Evolutionary conservation across 2,888 invertebrate species (phyloP).

Genomic region (Cremastinae sp.): DNA sequence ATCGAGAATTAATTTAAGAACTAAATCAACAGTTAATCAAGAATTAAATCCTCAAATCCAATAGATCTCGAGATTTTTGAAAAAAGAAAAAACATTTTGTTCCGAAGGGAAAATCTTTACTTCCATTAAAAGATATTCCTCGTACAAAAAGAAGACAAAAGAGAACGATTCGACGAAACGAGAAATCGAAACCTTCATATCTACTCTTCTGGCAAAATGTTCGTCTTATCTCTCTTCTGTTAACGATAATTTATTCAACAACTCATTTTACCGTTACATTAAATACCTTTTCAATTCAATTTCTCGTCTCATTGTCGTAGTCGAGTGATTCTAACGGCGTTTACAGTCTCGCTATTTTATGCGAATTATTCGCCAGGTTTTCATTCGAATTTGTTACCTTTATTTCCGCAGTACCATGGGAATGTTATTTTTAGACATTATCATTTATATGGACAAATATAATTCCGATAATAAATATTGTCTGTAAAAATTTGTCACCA

Average conservation of each 20-base stretch:
- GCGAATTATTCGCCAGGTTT: background rate
- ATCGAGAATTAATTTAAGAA: too few relatives aligned
- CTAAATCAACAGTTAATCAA: too few relatives aligned
- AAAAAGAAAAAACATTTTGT: slow-evolving; percentile 9
- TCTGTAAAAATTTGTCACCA: too few relatives aligned
- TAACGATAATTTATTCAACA: slow-evolving; percentile 56
- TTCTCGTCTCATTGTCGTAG: slow-evolving; percentile 44
- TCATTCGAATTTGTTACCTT: too few relatives aligned
- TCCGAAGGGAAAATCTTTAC: too few relatives aligned
- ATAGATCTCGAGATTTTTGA: background rate
- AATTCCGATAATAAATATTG: too few relatives aligned
- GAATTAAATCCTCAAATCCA: too few relatives aligned
- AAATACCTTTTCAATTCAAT: slow-evolving; percentile 54
- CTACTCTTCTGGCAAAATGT: slow-evolving; percentile 33
- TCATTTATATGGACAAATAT: too few relatives aligned
- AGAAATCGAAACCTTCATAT: slow-evolving; percentile 28
- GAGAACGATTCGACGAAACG: background rate
- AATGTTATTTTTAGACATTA: too few relatives aligned
- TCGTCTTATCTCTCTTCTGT: slow-evolving; percentile 35
- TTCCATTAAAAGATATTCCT: too few relatives aligned
- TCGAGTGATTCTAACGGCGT: slow-evolving; percentile 34
- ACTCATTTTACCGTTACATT: slow-evolving; percentile 50
- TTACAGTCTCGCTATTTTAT: slow-evolving; percentile 16
- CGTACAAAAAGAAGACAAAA: background rate
- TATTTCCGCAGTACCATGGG: too few relatives aligned